Base-by-base conservation (phyloP, 2,888 invertebrate species). In the Lasioglossum morio region DNA sequence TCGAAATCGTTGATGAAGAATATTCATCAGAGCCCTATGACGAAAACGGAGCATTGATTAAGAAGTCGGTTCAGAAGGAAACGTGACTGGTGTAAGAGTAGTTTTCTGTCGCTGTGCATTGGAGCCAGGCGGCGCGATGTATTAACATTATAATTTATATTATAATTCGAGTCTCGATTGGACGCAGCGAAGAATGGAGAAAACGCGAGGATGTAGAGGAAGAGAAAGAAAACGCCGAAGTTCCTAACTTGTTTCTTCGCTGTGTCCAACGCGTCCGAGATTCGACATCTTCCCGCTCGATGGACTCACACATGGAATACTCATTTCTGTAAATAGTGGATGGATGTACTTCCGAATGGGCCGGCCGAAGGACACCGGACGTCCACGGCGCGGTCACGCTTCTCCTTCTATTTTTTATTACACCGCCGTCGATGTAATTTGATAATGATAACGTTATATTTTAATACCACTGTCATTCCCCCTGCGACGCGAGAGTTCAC, bases 321-420 rank as follows among this genome's bases (percentile, higher is more conserved):
- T 86, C 78, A 60, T 46, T 46, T 60, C 66, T 46, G 72, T 90
- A 90, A 66, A 90, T 90, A 90, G 85, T 77, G 76, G 87, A 85
- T 77, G 76, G 87, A 85, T 80, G 83, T 89, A 82, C 90, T 89
- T 87, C 85, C 87, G 84, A 72, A 79, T 75, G 77, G 81, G 83
- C 80, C 81, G 79, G 78, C 81, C 73, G 76, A 48, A 34, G 73
- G 46, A 27, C 5, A 63, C 70, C 72, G 66, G 74, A 30, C 43
- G 73, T 19, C 53, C 84, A 73, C 79, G 30, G 77, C 66, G 73
- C 73, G 84, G n/a, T 69, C 80, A 69, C 87, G 77, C 80, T 82
- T 91, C 76, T 85, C 79, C 84, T 81, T 88, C 87, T 91, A 91
- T 91, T 91, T 90, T 69, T 91, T 91, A 91, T 81, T 91, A 91